A percentile compares a stretch with the other conserved stretches of the same genome.
phyloP scores from a whole-genome alignment of 2,113 vertebrate species.

The Hippopotamus amphibius region DNA sequence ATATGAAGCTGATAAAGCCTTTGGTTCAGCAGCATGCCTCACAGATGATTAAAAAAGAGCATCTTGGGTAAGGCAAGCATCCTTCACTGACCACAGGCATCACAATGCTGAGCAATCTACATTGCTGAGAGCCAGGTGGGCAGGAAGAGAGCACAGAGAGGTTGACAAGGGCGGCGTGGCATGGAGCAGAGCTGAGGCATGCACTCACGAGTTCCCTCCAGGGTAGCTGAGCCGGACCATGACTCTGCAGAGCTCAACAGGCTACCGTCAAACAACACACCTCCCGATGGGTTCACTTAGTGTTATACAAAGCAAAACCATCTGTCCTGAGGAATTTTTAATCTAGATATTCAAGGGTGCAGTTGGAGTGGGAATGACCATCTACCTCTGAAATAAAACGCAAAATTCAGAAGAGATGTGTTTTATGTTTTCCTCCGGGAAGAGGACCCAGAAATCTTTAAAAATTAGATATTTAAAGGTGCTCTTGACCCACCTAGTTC shows the following conservation, averaged over 20 bases:
- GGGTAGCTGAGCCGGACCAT: too few species aligned
- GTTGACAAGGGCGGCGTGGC: rapidly evolving
- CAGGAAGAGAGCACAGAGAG: neutral
- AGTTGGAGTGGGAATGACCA: neutral
- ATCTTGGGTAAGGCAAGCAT: neutral
- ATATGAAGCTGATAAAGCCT: neutral
- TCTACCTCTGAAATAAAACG: neutral
- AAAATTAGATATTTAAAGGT: constrained; percentile 6
- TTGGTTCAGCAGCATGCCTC: neutral
- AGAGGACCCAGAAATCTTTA: neutral
- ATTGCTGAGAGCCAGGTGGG: neutral
- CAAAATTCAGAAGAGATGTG: neutral
- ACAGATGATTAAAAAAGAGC: neutral
- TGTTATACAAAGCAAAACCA: neutral
- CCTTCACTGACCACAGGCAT: neutral
- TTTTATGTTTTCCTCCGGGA: neutral
- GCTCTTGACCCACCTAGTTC: neutral
- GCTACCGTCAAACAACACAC: neutral
- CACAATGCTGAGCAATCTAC: neutral
- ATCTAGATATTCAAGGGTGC: neutral
- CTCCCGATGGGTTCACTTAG: rapidly evolving
- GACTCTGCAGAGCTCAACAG: neutral
- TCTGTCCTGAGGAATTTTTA: neutral
- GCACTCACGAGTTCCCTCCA: neutral
- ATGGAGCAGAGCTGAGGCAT: rapidly evolving